Percentiles rank a stretch among this genome's conserved stretches.
Conservation (phyloP, 2,113 vertebrate genomes). For the Glareola pratincola region DNA sequence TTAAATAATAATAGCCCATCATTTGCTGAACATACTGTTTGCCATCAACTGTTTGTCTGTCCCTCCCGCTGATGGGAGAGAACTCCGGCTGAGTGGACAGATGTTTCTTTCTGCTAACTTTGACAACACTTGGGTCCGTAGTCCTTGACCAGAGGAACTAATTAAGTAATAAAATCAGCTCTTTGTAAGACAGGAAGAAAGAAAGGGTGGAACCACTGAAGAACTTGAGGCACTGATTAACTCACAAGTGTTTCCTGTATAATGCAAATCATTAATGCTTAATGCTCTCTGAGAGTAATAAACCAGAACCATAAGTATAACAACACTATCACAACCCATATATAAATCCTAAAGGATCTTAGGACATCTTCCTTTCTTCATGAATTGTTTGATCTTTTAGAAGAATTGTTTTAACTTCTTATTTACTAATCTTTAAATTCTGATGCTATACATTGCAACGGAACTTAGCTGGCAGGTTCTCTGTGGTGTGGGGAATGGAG, state of each 20-base stretch:
- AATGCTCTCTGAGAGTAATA: not conserved
- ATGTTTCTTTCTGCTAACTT: constrained; percentile 46
- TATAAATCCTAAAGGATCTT: not conserved
- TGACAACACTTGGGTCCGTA: constrained; percentile 11
- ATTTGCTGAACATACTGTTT: not conserved
- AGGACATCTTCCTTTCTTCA: not conserved
- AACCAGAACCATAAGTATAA: not conserved
- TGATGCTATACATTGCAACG: not conserved
- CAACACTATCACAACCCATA: not conserved
- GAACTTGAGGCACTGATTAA: constrained; percentile 36
- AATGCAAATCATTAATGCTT: not conserved
- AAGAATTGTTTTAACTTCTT: not conserved
- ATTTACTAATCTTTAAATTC: not conserved
- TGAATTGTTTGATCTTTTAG: not conserved
- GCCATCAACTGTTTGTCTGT: not conserved
- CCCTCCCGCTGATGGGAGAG: not conserved
- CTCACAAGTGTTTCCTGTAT: constrained; percentile 17
- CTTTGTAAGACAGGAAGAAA: constrained; percentile 28
- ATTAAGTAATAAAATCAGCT: constrained; percentile 59
- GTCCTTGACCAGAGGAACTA: constrained; percentile 55
- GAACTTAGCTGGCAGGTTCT: not conserved
- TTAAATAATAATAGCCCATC: not conserved
- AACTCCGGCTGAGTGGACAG: not conserved
- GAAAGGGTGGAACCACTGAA: not conserved
- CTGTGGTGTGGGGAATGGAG: not conserved